Conservation (phyloP, 1,140 invertebrate species). For the Wiebesia pumilae region DNA sequence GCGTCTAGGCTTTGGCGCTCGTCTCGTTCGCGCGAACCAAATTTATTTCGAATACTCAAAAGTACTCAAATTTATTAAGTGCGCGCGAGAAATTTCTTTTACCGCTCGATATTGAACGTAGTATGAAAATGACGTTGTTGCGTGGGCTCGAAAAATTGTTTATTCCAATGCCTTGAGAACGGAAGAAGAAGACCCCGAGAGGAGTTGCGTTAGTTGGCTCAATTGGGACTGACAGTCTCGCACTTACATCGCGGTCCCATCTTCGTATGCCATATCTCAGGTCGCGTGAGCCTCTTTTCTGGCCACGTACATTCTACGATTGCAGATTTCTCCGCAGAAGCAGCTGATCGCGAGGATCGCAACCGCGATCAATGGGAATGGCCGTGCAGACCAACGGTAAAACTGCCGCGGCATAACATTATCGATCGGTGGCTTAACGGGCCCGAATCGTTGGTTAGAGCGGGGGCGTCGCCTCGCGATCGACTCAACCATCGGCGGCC, state of each 20-base stretch:
- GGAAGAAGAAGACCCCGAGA: neutral
- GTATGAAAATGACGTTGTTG: neutral
- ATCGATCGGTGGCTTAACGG: neutral
- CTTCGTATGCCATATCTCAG: neutral
- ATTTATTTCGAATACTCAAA: neutral
- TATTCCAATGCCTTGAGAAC: no score
- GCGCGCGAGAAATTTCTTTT: no score
- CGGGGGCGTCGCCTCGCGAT: neutral
- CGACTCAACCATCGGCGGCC: neutral
- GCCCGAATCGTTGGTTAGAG: neutral
- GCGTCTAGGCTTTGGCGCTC: neutral
- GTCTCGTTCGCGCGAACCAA: neutral
- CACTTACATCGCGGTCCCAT: neutral
- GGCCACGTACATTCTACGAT: no score
- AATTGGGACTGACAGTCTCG: neutral
- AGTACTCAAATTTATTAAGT: no score
- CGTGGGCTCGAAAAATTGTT: neutral
- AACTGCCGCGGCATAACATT: no score
- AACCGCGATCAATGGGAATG: neutral
- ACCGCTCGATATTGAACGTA: neutral
- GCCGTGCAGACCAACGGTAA: no score
- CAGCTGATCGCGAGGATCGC: neutral
- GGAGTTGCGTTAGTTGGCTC: neutral
- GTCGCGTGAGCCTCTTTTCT: no score
- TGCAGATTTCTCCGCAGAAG: no score